Conservation (phyloP, 2,113 vertebrate genomes). For the Lasiurus borealis region DNA sequence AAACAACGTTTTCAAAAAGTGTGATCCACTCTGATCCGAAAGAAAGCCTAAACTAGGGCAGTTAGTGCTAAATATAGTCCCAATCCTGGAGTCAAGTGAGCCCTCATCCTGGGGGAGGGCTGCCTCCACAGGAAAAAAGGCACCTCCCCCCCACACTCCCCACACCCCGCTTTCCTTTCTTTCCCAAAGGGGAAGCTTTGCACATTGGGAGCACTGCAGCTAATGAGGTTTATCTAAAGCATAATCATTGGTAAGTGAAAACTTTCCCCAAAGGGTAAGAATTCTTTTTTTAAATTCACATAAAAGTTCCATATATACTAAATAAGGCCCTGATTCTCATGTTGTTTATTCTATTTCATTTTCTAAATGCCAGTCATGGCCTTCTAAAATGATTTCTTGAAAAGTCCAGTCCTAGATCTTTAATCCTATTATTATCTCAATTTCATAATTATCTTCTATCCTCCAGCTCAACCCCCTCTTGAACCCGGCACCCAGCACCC, state of each 20-base stretch:
- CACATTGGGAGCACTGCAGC: not conserved
- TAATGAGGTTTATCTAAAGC: not conserved
- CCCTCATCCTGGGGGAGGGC: not conserved
- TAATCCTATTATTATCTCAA: not conserved
- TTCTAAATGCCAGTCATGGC: not conserved
- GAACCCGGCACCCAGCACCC: not conserved
- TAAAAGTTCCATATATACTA: not conserved
- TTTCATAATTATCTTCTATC: not conserved
- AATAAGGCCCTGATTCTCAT: not conserved
- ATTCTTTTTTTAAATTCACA: no score
- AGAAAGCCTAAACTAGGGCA: not conserved
- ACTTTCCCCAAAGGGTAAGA: not conserved
- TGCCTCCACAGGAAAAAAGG: not conserved
- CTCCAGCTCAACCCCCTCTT: not conserved
- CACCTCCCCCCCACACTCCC: not conserved
- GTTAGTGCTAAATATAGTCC: not conserved
- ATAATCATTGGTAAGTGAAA: not conserved
- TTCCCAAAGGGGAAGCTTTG: not conserved
- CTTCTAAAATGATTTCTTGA: conserved; percentile 38
- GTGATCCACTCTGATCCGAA: not conserved
- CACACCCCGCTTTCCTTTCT: not conserved
- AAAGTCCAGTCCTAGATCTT: conserved; percentile 27
- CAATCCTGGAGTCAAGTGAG: not conserved
- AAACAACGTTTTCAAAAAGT: conserved; percentile 46
- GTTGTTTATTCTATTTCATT: not conserved